phyloP scores from a whole-genome alignment of 2,888 invertebrate genomes.

The Pseudococcus viburni region DNA sequence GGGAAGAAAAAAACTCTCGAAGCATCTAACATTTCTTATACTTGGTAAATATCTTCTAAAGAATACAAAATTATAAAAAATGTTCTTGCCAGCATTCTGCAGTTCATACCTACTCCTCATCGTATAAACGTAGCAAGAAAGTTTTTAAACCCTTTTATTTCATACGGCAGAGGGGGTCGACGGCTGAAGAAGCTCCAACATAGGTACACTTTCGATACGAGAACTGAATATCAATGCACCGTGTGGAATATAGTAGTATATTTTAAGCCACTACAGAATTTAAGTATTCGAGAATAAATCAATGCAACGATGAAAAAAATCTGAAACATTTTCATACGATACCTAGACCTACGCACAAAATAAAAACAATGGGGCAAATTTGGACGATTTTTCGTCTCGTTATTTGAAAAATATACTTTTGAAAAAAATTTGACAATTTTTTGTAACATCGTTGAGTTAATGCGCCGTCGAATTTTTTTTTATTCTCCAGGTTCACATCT shows the following conservation, averaged over 20 bases:
- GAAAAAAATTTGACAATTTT: no score
- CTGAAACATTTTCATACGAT: not conserved
- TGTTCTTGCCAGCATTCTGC: not conserved
- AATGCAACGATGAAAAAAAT: not conserved
- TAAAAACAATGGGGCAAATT: no score
- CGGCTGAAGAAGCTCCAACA: not conserved
- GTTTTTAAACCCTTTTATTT: not conserved
- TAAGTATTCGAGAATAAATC: not conserved
- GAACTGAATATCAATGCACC: constrained; percentile 12
- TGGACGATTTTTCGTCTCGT: no score
- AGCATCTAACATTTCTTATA: not conserved
- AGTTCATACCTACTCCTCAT: not conserved
- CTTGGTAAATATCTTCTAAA: not conserved
- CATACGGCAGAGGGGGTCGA: not conserved
- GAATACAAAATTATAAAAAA: constrained; percentile 23
- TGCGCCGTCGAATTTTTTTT: no score
- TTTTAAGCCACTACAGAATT: not conserved
- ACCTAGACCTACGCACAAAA: not conserved
- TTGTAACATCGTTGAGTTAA: no score
- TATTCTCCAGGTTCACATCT: no score
- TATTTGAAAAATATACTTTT: no score
- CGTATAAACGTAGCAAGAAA: not conserved
- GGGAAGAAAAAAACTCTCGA: not conserved
- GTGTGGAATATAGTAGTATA: not conserved
- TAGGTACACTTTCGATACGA: constrained; percentile 12